A percentile compares a stretch with the other conserved stretches of the same genome.
These are phyloP conservation scores for Cantharis rufa DNA, from an alignment of 2,888 invertebrate genomes.

Conservation along the genomic window DNA sequence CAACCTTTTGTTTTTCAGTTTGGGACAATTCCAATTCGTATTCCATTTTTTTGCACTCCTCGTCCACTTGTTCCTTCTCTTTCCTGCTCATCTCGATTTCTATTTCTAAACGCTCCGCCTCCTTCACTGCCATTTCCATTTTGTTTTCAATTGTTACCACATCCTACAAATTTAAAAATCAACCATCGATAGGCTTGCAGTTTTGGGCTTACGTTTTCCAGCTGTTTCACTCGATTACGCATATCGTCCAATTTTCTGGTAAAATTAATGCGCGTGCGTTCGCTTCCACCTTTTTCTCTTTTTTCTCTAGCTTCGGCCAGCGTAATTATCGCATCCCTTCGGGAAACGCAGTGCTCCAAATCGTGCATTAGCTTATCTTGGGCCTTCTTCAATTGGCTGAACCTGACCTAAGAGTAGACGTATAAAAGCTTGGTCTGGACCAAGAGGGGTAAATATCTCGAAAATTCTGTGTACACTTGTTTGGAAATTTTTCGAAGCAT, in stretches of 20 bases:
- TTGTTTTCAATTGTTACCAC: background rate
- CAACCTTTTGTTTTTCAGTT: constrained; percentile 13
- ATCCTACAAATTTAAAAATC: constrained; percentile 21
- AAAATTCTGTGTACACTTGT: too few species aligned
- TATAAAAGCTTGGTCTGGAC: too few species aligned
- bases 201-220: constrained; percentile 52
- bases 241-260: constrained; percentile 64
- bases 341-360: constrained; percentile 66
- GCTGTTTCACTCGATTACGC: constrained; percentile 61
- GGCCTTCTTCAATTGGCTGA: constrained; percentile 59
- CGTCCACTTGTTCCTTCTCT: background rate
- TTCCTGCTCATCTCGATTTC: constrained; percentile 4
- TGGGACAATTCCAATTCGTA: constrained; percentile 10
- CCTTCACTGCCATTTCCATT: constrained; percentile 9
- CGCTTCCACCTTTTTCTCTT: constrained; percentile 50
- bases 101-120: constrained; percentile 1
- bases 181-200: background rate
- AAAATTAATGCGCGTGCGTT: constrained; percentile 57
- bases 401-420: constrained; percentile 50
- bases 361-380: constrained; percentile 67
- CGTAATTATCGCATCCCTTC: constrained; percentile 67
- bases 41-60: background rate
- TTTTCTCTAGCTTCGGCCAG: constrained; percentile 62
- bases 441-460: too few species aligned
- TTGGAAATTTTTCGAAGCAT: too few species aligned